These are phyloP conservation scores for Caerostris extrusa DNA, from an alignment of 1,140 invertebrate genomes.

Conservation along the genomic window DNA sequence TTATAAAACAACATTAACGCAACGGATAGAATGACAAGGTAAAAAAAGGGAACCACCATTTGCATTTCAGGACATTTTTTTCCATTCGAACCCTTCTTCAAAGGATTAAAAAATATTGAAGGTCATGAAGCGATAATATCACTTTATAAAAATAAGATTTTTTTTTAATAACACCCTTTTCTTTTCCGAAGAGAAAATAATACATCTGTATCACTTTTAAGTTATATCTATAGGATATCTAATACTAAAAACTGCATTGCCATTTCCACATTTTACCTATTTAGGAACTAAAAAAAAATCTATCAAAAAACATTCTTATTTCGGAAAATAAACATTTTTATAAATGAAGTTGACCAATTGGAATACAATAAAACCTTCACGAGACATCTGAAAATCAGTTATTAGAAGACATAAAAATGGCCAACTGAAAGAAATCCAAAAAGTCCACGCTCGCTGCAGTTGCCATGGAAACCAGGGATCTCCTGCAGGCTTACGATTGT, in stretches of 20 bases:
- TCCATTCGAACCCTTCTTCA: too few species aligned
- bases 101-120: too few species aligned
- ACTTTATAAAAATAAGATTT: too few species aligned
- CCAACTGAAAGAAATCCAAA: not conserved
- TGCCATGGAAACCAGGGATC: not conserved
- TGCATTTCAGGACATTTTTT: too few species aligned
- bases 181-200: too few species aligned
- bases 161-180: too few species aligned
- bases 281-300: not conserved
- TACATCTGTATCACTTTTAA: not conserved
- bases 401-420: not conserved
- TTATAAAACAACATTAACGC: too few species aligned
- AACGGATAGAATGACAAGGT: too few species aligned
- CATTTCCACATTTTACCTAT: not conserved
- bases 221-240: not conserved
- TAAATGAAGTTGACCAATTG: not conserved
- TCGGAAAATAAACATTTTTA: not conserved
- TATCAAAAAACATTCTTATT: not conserved
- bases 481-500: not conserved
- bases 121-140: too few species aligned
- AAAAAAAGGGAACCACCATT: too few species aligned
- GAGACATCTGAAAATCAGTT: not conserved
- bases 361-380: not conserved
- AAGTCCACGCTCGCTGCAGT: not conserved
- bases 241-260: not conserved